Base-by-base conservation (phyloP, 2,888 invertebrate species). In the Pedicia rivosa region DNA sequence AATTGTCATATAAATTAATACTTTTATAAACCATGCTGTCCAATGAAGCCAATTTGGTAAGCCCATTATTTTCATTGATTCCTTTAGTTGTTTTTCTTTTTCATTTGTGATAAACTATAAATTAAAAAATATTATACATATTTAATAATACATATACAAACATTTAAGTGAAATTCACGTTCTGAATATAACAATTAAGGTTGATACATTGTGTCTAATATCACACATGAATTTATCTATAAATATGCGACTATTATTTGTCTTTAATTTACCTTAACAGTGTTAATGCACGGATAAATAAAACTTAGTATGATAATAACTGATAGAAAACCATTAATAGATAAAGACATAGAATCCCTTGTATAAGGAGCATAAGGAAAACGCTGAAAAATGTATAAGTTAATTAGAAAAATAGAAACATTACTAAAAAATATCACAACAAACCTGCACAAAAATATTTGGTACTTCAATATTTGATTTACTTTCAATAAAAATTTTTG, bases 11-110 rank as follows among this genome's bases (percentile, higher is more conserved):
- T 74, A 73, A 4, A 75, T 41, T 39, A 82, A 67, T 38, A 78
- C 75, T 52, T 80, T 80, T 36, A 72, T 60, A 53, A 80, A 86
- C 83, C 87, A 87, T 3, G 83, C 79, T 2, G 67, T 49, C 80
- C 86, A 87, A 49, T 87, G 78, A 44, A 84, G 62, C 72, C 78
- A 79, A 32, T 75, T 75, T 22, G 74, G 68, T 29, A 87, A 59
- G 2, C 87, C 87, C 76, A 86, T 84, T 61, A 87, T 79, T 65
- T 81, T 81, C 78, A 86, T 78, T 2, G 80, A 72, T 65, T 83
- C 83, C 78, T 48, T 48, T 3, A 50, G 36, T 35, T 47, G 44
- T 5, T 40, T 36, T 15, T 48, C 46, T 15, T 48, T 48, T 39
- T 51, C 51, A 2, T 17, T 20, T 5, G 47, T 44, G n/a, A 49